Conservation (phyloP, 2,797 vertebrate species). For the Leptatherina wallacei region DNA sequence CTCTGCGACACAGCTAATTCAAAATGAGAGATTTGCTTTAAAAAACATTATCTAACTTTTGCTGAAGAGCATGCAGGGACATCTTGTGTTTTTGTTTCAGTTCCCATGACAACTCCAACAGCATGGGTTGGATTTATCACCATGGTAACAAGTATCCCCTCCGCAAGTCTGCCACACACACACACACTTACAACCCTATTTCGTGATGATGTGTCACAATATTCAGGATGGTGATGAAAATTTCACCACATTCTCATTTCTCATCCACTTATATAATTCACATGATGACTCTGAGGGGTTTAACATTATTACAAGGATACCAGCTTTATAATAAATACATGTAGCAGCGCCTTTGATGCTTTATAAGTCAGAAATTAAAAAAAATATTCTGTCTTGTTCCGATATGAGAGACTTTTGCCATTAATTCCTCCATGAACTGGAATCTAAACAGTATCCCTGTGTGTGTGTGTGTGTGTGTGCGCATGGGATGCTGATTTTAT, state of each 20-base stretch:
- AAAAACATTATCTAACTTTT: conserved; percentile 31
- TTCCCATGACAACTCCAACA: conserved; percentile 72
- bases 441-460: conserved; percentile 10
- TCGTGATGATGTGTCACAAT: conserved; percentile 51
- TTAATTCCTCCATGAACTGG: conserved; percentile 16
- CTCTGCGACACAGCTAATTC: not conserved
- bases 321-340: conserved; percentile 23
- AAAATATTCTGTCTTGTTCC: conserved; percentile 5
- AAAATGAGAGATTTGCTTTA: not conserved
- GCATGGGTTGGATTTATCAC: conserved; percentile 75
- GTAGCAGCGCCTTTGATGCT: conserved; percentile 1
- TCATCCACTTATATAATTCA: conserved; percentile 43
- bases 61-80: conserved; percentile 51
- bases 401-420: conserved; percentile 23
- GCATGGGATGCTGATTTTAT: conserved; percentile 7
- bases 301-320: conserved; percentile 10
- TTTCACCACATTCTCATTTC: conserved; percentile 30
- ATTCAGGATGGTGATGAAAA: conserved; percentile 34
- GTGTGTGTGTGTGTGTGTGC: not conserved
- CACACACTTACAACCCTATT: conserved; percentile 27
- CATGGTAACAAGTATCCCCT: conserved; percentile 78
- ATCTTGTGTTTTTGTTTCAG: conserved; percentile 78
- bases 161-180: conserved; percentile 14
- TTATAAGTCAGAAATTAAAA: conserved; percentile 26
- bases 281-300: conserved; percentile 10